phyloP scores from a whole-genome alignment of 53 echinoderm and acorn worm species.

The Echinarachnius parma region DNA sequence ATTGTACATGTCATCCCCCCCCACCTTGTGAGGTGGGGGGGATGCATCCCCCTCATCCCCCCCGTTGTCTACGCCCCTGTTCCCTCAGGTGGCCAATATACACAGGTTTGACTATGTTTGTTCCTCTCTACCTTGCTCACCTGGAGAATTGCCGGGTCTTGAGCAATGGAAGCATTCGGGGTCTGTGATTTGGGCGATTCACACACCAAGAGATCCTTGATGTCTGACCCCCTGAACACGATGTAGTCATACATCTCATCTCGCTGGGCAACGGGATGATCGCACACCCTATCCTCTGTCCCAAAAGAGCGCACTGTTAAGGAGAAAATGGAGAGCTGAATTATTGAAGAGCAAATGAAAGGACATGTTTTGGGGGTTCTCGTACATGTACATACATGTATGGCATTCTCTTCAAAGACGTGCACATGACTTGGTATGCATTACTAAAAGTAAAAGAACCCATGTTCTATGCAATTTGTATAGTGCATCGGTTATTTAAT shows the following conservation, averaged over 20 bases:
- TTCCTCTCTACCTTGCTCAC: conserved; percentile 40
- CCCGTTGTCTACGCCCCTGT: no score
- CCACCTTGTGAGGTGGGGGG: no score
- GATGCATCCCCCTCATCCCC: no score
- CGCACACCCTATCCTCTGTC: conserved; percentile 67
- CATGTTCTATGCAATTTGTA: background rate
- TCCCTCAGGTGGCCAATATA: no score
- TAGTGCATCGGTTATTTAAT: background rate
- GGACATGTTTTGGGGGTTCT: no score
- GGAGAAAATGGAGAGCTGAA: background rate
- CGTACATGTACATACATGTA: no score
- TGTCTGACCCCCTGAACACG: conserved; percentile 86
- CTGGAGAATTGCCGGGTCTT: conserved; percentile 95
- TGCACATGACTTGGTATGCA: no score
- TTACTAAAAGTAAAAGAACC: no score
- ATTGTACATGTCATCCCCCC: no score
- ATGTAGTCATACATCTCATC: conserved; percentile 94
- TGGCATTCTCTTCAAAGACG: no score
- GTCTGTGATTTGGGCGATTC: conserved; percentile 62
- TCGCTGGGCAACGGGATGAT: conserved; percentile 74
- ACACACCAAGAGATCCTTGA: conserved; percentile 87
- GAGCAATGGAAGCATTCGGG: conserved; percentile 65
- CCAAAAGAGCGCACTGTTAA: conserved; percentile 85
- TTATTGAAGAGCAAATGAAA: no score
- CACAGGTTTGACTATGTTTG: no score